Conservation (phyloP, 2,888 invertebrate species). For the Oscheius sp. region DNA sequence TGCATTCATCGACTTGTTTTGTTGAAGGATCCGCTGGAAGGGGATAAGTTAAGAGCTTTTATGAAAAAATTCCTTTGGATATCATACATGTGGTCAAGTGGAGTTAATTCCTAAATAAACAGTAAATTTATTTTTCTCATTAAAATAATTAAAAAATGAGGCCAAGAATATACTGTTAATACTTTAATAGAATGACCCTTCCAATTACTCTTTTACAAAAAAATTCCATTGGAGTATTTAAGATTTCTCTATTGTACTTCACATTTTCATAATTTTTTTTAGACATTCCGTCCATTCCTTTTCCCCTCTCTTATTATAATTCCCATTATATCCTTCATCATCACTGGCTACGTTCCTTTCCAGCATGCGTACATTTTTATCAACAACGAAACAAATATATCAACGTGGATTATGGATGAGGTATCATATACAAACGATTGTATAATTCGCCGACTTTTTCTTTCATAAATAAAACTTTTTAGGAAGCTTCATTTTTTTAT, state of each 20-base stretch:
- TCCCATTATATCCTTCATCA: neutral
- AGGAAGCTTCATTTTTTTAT: too few species aligned
- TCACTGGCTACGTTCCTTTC: neutral
- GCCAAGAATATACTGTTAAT: neutral
- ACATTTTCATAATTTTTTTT: neutral
- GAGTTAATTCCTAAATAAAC: neutral
- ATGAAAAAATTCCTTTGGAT: too few species aligned
- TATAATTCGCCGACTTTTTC: too few species aligned
- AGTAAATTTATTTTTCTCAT: neutral
- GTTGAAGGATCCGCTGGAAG: slow-evolving; percentile 1
- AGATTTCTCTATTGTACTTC: too few species aligned
- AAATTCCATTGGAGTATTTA: too few species aligned
- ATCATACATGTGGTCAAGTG: too few species aligned
- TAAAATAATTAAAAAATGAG: neutral
- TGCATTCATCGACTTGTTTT: neutral
- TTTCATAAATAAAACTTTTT: too few species aligned
- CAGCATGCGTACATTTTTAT: neutral
- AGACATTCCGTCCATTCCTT: neutral
- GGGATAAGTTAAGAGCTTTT: too few species aligned
- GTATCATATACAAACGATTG: neutral
- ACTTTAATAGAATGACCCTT: too few species aligned
- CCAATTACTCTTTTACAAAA: too few species aligned
- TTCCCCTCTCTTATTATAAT: neutral
- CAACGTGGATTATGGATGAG: neutral
- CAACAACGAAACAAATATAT: neutral